Percentiles rank a stretch among this genome's conserved stretches.
phyloP scores from a whole-genome alignment of 2,797 vertebrate genomes.

The Cryptoblepharus egeriae region DNA sequence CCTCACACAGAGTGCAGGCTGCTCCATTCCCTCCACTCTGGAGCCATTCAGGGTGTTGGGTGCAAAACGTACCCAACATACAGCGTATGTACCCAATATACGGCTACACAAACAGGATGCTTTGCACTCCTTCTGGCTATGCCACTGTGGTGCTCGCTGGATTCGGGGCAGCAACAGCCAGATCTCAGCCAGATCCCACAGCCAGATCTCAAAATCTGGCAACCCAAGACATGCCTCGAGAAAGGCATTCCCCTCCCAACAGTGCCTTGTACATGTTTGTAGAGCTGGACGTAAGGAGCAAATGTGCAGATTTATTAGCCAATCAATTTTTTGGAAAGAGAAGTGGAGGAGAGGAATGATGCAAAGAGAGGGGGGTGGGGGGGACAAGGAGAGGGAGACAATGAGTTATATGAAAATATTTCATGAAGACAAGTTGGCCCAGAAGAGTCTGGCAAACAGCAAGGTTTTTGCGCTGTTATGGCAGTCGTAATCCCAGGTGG shows the following conservation, averaged over 20 bases:
- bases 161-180: not conserved
- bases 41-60: too few relatives aligned
- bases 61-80: too few relatives aligned
- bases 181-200: too few relatives aligned
- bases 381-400: not conserved
- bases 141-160: too few relatives aligned
- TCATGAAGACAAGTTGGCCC: not conserved
- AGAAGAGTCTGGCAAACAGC: not conserved
- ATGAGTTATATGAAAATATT: not conserved
- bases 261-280: fast-evolving
- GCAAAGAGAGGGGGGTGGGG: not conserved
- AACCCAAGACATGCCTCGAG: fast-evolving
- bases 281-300: not conserved
- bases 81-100: too few relatives aligned
- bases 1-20: too few relatives aligned
- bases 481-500: not conserved
- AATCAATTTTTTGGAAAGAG: constrained; percentile 23
- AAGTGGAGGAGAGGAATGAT: not conserved
- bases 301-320: not conserved
- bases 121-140: too few relatives aligned
- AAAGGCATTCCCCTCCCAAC: not conserved
- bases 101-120: too few relatives aligned
- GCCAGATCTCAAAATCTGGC: not conserved
- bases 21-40: too few relatives aligned
- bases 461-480: constrained; percentile 3